Percentiles rank a stretch among this genome's conserved stretches.
These are phyloP conservation scores for Alligator sinensis DNA, from an alignment of 2,113 vertebrate species.

Conservation along the genomic window DNA sequence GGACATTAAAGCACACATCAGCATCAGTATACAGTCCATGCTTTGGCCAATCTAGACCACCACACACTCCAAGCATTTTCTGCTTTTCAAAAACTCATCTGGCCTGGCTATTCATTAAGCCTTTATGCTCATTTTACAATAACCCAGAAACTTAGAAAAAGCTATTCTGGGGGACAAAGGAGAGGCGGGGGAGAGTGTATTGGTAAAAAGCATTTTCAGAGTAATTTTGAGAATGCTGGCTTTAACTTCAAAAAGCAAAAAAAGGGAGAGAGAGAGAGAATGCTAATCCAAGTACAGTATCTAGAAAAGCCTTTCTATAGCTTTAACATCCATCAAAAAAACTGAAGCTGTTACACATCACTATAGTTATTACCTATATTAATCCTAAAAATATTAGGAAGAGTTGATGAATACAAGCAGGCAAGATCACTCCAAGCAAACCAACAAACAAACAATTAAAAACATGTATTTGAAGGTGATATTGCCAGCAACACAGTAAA, in stretches of 20 bases:
- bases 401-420: not conserved
- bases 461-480: not conserved
- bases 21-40: not conserved
- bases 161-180: not conserved
- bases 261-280: too few species aligned
- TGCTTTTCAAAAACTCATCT: not conserved
- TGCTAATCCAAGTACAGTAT: not conserved
- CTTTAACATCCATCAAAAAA: not conserved
- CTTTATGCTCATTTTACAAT: not conserved
- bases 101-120: not conserved
- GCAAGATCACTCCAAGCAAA: not conserved
- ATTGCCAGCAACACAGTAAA: not conserved
- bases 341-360: not conserved
- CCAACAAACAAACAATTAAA: not conserved
- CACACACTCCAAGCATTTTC: not conserved
- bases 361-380: not conserved
- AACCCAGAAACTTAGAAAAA: not conserved
- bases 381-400: not conserved
- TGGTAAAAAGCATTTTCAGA: not conserved
- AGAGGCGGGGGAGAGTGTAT: not conserved
- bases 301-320: not conserved
- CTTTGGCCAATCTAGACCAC: rapidly evolving
- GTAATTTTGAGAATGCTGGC: not conserved
- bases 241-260: not conserved
- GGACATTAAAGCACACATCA: not conserved